These are phyloP conservation scores for Pasiphila rectangulata DNA, from an alignment of 2,888 invertebrate genomes.

Conservation along the genomic window DNA sequence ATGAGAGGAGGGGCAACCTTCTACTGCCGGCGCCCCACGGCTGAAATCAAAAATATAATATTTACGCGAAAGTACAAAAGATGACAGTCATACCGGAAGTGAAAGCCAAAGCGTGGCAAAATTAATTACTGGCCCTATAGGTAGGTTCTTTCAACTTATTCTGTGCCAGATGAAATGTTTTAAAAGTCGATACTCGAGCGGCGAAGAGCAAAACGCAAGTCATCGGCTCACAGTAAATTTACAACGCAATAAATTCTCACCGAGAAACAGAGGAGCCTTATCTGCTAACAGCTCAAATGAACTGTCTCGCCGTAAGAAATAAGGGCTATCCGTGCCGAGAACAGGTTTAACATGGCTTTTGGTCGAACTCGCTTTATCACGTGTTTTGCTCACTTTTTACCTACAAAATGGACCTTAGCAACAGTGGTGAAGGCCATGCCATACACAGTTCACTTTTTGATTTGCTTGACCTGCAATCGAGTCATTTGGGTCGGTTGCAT, in stretches of 20 bases:
- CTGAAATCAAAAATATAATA: neutral
- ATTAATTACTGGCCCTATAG: slow-evolving; percentile 71
- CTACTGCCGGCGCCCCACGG: too few species aligned
- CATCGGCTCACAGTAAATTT: slow-evolving; percentile 62
- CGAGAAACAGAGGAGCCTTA: slow-evolving; percentile 62
- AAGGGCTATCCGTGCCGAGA: slow-evolving; percentile 25
- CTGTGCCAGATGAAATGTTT: slow-evolving; percentile 52
- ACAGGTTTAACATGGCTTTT: slow-evolving; percentile 1
- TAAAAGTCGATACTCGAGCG: slow-evolving; percentile 59
- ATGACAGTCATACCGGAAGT: slow-evolving; percentile 57
- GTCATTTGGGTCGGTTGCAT: too few species aligned
- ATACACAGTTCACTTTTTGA: too few species aligned
- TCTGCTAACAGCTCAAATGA: slow-evolving; percentile 72
- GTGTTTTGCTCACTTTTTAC: neutral
- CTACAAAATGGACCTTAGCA: too few species aligned
- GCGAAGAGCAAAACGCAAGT: slow-evolving; percentile 60
- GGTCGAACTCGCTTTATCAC: neutral
- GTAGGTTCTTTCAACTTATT: slow-evolving; percentile 7
- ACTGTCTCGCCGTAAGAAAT: slow-evolving; percentile 57
- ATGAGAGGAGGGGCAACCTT: too few species aligned
- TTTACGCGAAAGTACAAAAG: slow-evolving; percentile 21
- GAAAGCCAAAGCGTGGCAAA: slow-evolving; percentile 56
- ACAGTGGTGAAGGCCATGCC: too few species aligned
- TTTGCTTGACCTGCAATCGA: too few species aligned
- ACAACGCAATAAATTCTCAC: slow-evolving; percentile 70